Conservation (phyloP, 2,888 invertebrate genomes). For the Apamea sordens region DNA sequence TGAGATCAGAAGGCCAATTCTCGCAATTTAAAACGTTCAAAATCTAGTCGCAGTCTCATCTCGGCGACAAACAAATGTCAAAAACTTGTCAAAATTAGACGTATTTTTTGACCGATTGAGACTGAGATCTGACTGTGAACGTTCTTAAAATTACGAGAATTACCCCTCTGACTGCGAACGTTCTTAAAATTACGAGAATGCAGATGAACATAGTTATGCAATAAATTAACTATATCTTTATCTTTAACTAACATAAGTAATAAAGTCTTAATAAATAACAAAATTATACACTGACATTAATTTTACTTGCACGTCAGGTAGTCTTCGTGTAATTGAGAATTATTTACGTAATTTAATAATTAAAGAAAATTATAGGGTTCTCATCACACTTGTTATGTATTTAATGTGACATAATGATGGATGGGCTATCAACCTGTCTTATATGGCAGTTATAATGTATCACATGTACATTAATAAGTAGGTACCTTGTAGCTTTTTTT, state of each 20-base stretch:
- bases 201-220: background rate
- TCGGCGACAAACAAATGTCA: no score
- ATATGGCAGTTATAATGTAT: no score
- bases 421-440: background rate
- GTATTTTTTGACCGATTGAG: no score
- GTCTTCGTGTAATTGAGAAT: background rate
- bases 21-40: no score
- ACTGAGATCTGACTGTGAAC: no score
- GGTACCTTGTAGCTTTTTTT: background rate
- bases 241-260: background rate
- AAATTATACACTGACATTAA: background rate
- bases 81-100: no score
- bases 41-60: no score
- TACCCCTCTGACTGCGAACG: no score
- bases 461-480: background rate
- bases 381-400: background rate
- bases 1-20: no score
- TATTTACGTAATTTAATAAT: conserved; percentile 18
- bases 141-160: no score
- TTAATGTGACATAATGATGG: background rate
- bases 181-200: no score
- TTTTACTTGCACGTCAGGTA: background rate
- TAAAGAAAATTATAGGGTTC: background rate
- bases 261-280: background rate
- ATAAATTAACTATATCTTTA: background rate